phyloP scores from a whole-genome alignment of 1,140 invertebrate genomes.

The Drosophila seguyi region DNA sequence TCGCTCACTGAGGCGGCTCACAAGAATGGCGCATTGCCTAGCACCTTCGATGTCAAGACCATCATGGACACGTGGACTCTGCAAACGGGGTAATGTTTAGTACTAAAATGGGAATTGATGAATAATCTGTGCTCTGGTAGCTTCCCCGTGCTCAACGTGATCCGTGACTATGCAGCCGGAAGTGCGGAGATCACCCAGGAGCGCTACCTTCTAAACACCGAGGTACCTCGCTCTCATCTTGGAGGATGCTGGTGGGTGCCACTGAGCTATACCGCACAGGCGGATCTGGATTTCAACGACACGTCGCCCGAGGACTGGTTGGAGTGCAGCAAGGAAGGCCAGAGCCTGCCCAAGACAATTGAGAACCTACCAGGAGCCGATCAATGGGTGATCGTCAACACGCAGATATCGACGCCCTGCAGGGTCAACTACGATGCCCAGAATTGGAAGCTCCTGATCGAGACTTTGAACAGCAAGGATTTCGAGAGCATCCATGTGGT shows the following conservation, averaged over 20 bases:
- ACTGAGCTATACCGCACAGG: not conserved
- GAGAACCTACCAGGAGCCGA: slow-evolving; percentile 51
- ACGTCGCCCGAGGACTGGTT: not conserved
- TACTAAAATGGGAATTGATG: too few relatives aligned
- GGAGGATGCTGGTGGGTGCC: not conserved
- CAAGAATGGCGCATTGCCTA: slow-evolving; percentile 85
- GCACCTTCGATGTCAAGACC: slow-evolving; percentile 87
- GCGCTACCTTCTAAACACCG: not conserved
- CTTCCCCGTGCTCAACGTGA: slow-evolving; percentile 91
- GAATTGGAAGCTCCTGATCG: slow-evolving; percentile 89
- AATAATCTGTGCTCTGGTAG: not conserved
- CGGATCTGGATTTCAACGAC: not conserved
- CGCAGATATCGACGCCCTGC: slow-evolving; percentile 88
- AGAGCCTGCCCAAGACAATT: slow-evolving; percentile 33
- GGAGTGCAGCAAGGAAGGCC: not conserved
- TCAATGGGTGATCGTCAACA: slow-evolving; percentile 88
- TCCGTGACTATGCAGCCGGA: slow-evolving; percentile 86
- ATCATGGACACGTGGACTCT: slow-evolving; percentile 94
- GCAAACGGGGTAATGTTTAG: slow-evolving; percentile 91
- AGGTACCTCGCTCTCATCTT: not conserved
- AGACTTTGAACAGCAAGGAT: slow-evolving; percentile 86
- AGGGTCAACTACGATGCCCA: slow-evolving; percentile 90
- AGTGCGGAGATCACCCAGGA: not conserved
- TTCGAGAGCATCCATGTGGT: slow-evolving; percentile 87
- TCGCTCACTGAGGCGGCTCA: slow-evolving; percentile 88